Percentiles rank a stretch among this genome's conserved stretches.
Evolutionary conservation across 2,797 vertebrate genomes (phyloP).

Genomic region (Halcyon badia): DNA sequence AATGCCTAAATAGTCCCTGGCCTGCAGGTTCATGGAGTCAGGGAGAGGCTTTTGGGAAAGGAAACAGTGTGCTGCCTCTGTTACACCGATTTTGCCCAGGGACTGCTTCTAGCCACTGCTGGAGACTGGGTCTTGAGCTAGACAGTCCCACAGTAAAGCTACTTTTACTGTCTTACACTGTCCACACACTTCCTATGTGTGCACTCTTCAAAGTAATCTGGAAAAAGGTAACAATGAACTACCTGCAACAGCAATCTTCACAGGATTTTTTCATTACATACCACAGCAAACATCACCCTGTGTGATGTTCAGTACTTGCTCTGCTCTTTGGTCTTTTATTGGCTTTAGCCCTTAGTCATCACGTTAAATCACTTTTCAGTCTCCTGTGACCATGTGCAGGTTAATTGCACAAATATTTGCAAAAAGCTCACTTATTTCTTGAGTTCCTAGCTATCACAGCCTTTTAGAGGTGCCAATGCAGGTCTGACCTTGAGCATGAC

Average conservation of each 20-base stretch:
- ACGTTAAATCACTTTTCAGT: not conserved
- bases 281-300: not conserved
- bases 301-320: not conserved
- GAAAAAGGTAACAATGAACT: not conserved
- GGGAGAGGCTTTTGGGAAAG: not conserved
- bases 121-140: not conserved
- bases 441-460: not conserved
- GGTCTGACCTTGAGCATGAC: not conserved
- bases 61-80: not conserved
- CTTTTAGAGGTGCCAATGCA: not conserved
- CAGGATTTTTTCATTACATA: not conserved
- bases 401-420: not conserved
- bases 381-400: not conserved
- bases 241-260: not conserved
- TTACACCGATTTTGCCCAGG: not conserved
- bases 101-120: not conserved
- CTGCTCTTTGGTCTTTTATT: not conserved
- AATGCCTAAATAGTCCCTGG: not conserved
- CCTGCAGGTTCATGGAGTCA: fast-evolving
- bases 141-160: not conserved
- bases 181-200: not conserved
- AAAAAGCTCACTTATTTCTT: not conserved
- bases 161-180: not conserved
- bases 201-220: not conserved
- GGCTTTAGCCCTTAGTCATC: not conserved